phyloP scores from a whole-genome alignment of 2,888 invertebrate species.

The Crematogaster levior region DNA sequence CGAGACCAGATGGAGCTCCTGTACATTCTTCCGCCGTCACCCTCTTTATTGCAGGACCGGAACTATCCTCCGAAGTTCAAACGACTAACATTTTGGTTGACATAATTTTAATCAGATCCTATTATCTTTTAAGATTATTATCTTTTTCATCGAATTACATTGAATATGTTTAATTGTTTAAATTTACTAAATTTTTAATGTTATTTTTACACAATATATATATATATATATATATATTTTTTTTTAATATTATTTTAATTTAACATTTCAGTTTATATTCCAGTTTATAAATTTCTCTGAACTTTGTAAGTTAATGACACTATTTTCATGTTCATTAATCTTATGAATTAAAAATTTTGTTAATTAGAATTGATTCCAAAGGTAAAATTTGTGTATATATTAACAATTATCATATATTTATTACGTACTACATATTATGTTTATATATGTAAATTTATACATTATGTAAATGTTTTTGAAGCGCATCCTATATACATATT shows the following conservation, averaged over 20 bases:
- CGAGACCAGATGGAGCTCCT: conserved; percentile 43
- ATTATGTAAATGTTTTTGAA: background rate
- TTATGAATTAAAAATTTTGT: background rate
- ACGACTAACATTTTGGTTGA: conserved; percentile 5
- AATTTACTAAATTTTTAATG: background rate
- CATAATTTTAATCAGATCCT: background rate
- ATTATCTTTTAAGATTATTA: background rate
- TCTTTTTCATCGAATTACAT: background rate
- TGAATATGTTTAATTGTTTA: background rate
- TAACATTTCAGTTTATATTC: background rate
- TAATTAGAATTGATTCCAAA: background rate
- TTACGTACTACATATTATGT: background rate
- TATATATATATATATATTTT: no score
- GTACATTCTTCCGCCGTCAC: conserved; percentile 26
- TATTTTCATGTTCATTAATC: background rate
- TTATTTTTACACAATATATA: background rate
- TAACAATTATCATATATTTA: background rate
- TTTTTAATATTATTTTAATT: background rate
- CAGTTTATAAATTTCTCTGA: background rate
- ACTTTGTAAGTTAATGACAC: background rate
- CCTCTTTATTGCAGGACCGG: conserved; percentile 30
- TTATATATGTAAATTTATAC: background rate
- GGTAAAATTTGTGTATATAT: background rate
- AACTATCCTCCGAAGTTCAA: conserved; percentile 27
- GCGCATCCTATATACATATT: background rate